These are phyloP conservation scores for Ips typographus DNA, from an alignment of 1,140 invertebrate species.

Conservation along the genomic window DNA sequence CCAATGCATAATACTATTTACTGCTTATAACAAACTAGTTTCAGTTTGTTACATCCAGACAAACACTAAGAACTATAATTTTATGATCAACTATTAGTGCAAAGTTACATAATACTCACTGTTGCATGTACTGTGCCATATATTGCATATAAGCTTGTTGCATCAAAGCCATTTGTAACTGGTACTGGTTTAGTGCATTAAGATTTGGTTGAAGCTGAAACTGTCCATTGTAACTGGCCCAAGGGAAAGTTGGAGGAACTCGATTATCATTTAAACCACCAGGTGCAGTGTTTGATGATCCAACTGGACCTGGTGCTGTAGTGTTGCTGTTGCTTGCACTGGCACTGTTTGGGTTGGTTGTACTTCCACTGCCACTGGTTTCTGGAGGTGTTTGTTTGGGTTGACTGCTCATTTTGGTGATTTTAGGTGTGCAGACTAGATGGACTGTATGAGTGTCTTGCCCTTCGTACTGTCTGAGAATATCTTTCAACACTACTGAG, in stretches of 20 bases:
- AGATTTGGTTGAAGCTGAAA: constrained; percentile 30
- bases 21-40: too few species aligned
- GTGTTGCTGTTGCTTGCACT: not conserved
- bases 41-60: too few species aligned
- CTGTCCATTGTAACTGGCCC: constrained; percentile 17
- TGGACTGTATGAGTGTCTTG: constrained; percentile 77
- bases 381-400: not conserved
- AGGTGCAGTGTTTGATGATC: not conserved
- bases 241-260: constrained; percentile 37
- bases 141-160: constrained; percentile 85
- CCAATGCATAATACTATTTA: too few species aligned
- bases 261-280: not conserved
- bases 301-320: not conserved
- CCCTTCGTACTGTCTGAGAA: constrained; percentile 73
- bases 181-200: constrained; percentile 42
- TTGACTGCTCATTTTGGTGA: constrained; percentile 27
- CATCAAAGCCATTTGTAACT: constrained; percentile 70
- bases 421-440: constrained; percentile 69
- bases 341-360: not conserved
- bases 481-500: constrained; percentile 73
- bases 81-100: too few species aligned
- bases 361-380: not conserved
- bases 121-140: constrained; percentile 79
- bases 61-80: too few species aligned
- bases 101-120: constrained; percentile 53